These are phyloP conservation scores for Nemurella pictetii DNA, from an alignment of 2,888 invertebrate genomes.

Conservation along the genomic window DNA sequence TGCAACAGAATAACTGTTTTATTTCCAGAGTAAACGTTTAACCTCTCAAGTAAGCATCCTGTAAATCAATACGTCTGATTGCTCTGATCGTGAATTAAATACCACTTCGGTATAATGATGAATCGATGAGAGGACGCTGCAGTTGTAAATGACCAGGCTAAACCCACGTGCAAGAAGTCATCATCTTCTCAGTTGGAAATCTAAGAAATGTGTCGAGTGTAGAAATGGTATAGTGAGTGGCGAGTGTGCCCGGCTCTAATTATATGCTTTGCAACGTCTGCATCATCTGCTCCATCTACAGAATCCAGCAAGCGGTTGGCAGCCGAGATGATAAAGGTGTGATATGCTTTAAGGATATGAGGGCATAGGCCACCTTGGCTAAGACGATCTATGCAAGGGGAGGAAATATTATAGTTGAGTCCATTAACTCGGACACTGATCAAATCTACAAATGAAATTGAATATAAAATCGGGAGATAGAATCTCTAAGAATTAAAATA, in stretches of 20 bases:
- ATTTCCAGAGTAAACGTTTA: background rate
- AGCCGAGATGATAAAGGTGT: conserved; percentile 10
- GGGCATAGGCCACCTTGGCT: conserved; percentile 17
- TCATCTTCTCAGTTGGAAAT: background rate
- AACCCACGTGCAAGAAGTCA: background rate
- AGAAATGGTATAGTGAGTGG: background rate
- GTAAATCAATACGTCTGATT: background rate
- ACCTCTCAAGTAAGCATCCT: background rate
- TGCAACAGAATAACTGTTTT: too few relatives aligned
- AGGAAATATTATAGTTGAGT: background rate
- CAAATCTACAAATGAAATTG: conserved; percentile 9
- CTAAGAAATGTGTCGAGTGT: background rate
- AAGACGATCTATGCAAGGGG: background rate
- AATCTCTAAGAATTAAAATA: background rate
- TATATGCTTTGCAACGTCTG: conserved; percentile 12
- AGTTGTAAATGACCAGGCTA: background rate
- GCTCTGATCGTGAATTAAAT: background rate
- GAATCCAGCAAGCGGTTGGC: background rate
- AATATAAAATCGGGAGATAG: background rate
- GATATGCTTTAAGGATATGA: conserved; percentile 9
- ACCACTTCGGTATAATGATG: background rate
- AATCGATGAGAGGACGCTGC: background rate
- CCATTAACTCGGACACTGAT: conserved; percentile 19
- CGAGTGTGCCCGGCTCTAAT: conserved; percentile 1
- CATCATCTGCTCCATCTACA: too few relatives aligned